Evolutionary conservation across 1,140 invertebrate genomes (phyloP), one percentile per base, ranked within the genome.

Genomic region (Ceratitis capitata): DNA sequence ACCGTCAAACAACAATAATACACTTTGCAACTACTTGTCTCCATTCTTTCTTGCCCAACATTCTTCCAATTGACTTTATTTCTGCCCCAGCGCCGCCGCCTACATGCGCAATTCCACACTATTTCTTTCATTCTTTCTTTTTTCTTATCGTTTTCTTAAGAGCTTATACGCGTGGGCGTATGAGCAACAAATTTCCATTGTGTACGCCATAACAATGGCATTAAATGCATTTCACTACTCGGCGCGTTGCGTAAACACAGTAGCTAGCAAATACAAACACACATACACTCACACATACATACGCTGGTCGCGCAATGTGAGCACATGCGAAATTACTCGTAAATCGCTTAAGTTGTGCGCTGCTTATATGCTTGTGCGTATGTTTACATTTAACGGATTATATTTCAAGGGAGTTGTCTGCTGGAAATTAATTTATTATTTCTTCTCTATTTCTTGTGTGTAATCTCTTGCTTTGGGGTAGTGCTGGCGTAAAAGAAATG

Each of bases 151-250:
- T 56, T 19, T 23, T 3, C 51, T 53, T 0, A 14, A 19, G 19
- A 14, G 49, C n/a, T 4, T 53, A 19, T 16, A 4, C 58, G 10
- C 58, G 26, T 2, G 29, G 32, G 29, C 61, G 32, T 69, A 69
- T 69, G 61, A 35, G 61, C 61, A 69, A 69, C 61, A 69, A 69
- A 69, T 69, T 69, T 69, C 9, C 61, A 69, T 69, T 69, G 61
- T 69, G 32, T 69, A 69, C 29, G 32, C 61, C n/a, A 19, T 35
- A 69, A 69, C 29, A 69, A 69, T 69, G 32, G 61, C 29, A 16
- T 56, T n/a, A 53, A 69, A 69, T 69, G 61, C 61, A 69, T 69
- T 56, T 69, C 29, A 5, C 32, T 29, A 69, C 32, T 69, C 61
- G 6, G 12, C 19, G 61, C 61, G 51, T n/a, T 56, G 51, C 51